A percentile compares a stretch with the other conserved stretches of the same genome.
phyloP scores from a whole-genome alignment of 2,888 invertebrate genomes.

The Xanthia icteritia region DNA sequence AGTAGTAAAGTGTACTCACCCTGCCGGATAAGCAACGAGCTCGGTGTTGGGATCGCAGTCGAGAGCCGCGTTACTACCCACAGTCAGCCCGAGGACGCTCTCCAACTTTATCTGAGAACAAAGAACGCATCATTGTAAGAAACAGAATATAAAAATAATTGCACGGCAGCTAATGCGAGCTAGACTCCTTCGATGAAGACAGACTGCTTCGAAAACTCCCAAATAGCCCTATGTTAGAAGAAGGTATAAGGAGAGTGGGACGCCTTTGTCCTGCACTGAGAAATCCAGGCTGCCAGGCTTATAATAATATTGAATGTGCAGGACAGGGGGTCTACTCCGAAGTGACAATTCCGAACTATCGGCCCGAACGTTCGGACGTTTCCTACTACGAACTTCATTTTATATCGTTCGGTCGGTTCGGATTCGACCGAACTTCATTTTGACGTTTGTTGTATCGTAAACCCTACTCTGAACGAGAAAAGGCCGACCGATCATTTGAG shows the following conservation, averaged over 20 bases:
- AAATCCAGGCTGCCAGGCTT: neutral
- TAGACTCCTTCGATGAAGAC: neutral
- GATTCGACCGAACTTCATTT: too few species aligned
- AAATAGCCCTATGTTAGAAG: neutral
- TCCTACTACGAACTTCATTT: too few species aligned
- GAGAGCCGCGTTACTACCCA: constrained; percentile 97
- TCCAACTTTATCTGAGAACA: constrained; percentile 97
- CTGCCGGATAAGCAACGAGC: constrained; percentile 98
- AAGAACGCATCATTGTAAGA: constrained; percentile 50
- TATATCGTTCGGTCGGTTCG: too few species aligned
- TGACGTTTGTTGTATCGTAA: too few species aligned
- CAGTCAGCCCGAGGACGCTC: constrained; percentile 98
- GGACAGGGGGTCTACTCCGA: too few species aligned
- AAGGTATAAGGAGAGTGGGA: too few species aligned
- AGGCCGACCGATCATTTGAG: too few species aligned
- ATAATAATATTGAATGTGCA: neutral
- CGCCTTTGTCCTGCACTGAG: neutral
- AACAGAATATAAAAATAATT: neutral
- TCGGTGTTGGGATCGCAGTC: constrained; percentile 97
- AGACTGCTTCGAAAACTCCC: neutral
- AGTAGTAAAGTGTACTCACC: constrained; percentile 92
- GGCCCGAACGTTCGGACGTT: too few species aligned
- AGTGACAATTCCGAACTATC: too few species aligned
- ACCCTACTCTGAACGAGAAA: too few species aligned
- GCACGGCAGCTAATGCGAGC: neutral